phyloP scores from a whole-genome alignment of 2,888 invertebrate species.

The Tinea trinotella region DNA sequence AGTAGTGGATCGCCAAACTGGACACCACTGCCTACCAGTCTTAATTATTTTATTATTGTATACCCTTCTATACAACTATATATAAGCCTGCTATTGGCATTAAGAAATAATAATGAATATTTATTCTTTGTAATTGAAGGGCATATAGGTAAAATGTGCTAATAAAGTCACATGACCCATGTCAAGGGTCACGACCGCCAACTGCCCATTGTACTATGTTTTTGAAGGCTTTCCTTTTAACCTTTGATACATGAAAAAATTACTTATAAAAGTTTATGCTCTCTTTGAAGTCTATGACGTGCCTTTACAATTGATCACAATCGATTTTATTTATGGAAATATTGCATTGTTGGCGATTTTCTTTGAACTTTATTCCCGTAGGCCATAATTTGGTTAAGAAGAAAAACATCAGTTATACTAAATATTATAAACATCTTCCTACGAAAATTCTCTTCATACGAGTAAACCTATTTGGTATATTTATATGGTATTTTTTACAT shows the following conservation, averaged over 20 bases:
- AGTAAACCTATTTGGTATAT: too few relatives aligned
- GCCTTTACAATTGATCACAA: background rate
- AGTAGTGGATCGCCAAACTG: too few relatives aligned
- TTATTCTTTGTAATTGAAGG: background rate
- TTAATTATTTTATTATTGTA: too few relatives aligned
- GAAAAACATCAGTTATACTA: too few relatives aligned
- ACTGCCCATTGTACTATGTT: conserved; percentile 12
- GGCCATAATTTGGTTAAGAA: too few relatives aligned
- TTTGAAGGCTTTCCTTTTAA: conserved; percentile 8
- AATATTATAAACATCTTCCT: background rate
- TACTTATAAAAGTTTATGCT: background rate
- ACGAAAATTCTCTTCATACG: too few relatives aligned
- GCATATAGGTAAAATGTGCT: background rate
- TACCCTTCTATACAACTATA: too few relatives aligned
- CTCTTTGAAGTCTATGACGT: conserved; percentile 3
- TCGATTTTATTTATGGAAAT: conserved; percentile 1
- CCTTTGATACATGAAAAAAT: conserved; percentile 15
- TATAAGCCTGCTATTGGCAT: background rate
- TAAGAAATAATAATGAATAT: conserved; percentile 5
- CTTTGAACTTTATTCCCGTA: too few relatives aligned
- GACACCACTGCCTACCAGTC: too few relatives aligned
- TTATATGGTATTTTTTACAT: too few relatives aligned
- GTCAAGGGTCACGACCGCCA: conserved; percentile 3
- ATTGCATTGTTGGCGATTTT: background rate
- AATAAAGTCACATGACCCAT: conserved; percentile 3